Evolutionary conservation across 2,888 invertebrate species (phyloP), one percentile per base, ranked within the genome.

Genomic region (Caenorhabditis zanzibari): DNA sequence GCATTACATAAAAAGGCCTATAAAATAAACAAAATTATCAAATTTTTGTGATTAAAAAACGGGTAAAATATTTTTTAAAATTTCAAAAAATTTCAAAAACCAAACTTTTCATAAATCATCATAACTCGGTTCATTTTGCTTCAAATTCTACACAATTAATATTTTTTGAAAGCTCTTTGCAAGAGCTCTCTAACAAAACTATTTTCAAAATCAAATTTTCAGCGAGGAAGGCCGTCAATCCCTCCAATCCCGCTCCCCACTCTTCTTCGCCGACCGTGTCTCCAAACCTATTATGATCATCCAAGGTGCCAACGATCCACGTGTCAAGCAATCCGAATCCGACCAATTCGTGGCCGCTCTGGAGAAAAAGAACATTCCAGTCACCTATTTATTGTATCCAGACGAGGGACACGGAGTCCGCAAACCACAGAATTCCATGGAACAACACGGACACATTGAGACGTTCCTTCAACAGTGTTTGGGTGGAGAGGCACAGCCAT

Each of bases 301-400:
- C 47, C 92, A 92, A 82, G 92, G 92, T 24, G 87, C 91, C 59
- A 92, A 92, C 77, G 92, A 92, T 82, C 91, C 91, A 14, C 88
- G 91, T 35, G 92, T 92, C 64, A 88, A 88, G 66, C 90, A 92
- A 68, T 76, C 87, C 22, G 92, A 92, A 77, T 90, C 91, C 4
- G 91, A 92, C 69, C 92, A 91, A 77, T 91, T 92, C 76, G 91
- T 92, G 24, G 82, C 82, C 16, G 91, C 90, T 19, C 82, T 92
- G 12, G 88, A 92, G 80, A 86, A 86, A 77, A 90, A 90, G 71
- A 85, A 84, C 72, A 92, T 91, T 52, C 92, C 92, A 7, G 91
- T 92, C 24, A 91, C 90, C 26, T 92, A 92, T 74, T 83, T 92
- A 6, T 79, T 92, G 47, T 92, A 89, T 59, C 91, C 91, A 9